Evolutionary conservation across 2,113 vertebrate species (phyloP).

Genomic region (Centrocercus urophasianus): DNA sequence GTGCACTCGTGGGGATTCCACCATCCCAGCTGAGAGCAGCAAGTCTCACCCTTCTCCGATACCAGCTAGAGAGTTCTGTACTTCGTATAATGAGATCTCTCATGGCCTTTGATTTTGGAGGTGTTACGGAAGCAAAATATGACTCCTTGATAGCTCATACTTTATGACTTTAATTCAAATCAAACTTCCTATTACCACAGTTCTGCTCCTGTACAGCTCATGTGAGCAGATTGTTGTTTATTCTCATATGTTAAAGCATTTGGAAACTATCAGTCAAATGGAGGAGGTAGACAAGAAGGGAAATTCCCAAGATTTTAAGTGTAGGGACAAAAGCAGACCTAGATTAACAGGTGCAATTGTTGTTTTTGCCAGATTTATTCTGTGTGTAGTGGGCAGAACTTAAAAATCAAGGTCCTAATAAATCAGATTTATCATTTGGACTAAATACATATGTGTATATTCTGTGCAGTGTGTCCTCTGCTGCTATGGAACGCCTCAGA

Average conservation of each 20-base stretch:
- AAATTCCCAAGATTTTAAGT: conserved; percentile 50
- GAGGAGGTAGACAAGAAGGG: conserved; percentile 24
- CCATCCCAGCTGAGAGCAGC: neutral
- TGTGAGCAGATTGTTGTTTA: conserved; percentile 27
- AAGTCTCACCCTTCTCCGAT: neutral
- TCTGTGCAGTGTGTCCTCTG: neutral
- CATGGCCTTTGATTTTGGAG: neutral
- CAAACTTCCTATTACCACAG: neutral
- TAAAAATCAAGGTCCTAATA: conserved; percentile 17
- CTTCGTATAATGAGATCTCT: neutral
- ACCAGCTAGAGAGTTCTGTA: neutral
- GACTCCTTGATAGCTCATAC: neutral
- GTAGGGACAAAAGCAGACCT: conserved; percentile 5
- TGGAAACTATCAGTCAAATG: conserved; percentile 54
- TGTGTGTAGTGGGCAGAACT: conserved; percentile 1
- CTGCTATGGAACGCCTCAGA: conserved; percentile 29
- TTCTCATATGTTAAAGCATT: conserved; percentile 44
- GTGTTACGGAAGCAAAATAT: neutral
- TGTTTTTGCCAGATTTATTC: conserved; percentile 9
- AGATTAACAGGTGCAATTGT: conserved; percentile 47
- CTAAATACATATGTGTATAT: neutral
- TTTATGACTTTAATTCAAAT: neutral
- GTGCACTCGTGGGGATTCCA: neutral
- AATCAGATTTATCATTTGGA: conserved; percentile 45
- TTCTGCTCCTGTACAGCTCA: neutral